Percentiles rank a stretch among this genome's conserved stretches.
Evolutionary conservation across 2,113 vertebrate genomes (phyloP).

Genomic region (Callipepla squamata): DNA sequence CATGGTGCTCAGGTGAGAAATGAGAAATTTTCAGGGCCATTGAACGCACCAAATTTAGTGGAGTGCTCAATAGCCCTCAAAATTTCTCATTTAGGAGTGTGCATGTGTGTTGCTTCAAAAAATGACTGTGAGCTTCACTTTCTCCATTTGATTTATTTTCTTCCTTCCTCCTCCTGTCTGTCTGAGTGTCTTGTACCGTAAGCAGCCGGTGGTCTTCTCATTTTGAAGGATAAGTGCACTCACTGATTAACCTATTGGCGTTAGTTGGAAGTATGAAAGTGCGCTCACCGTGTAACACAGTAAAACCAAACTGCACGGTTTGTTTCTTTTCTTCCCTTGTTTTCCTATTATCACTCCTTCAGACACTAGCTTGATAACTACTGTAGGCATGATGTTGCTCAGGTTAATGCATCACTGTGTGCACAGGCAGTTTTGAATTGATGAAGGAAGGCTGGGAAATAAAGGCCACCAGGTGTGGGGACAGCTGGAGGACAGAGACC

Average conservation of each 20-base stretch:
- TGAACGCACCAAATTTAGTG: slow-evolving; percentile 65
- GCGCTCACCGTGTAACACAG: neutral
- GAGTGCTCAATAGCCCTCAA: slow-evolving; percentile 74
- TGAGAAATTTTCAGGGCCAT: slow-evolving; percentile 77
- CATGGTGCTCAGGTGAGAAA: slow-evolving; percentile 67
- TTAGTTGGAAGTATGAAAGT: neutral
- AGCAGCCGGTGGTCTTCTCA: neutral
- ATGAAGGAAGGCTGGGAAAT: neutral
- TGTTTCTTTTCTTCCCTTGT: neutral
- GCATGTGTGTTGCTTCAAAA: slow-evolving; percentile 63
- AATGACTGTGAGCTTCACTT: slow-evolving; percentile 25
- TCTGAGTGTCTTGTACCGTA: neutral
- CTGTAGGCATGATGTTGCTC: accelerated
- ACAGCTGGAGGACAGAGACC: neutral
- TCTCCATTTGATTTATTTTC: slow-evolving; percentile 39
- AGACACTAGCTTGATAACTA: neutral
- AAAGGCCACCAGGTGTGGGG: neutral
- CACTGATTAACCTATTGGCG: neutral
- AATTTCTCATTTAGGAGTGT: slow-evolving; percentile 77
- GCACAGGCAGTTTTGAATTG: neutral
- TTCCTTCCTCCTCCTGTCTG: neutral
- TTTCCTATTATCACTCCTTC: neutral
- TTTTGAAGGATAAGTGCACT: neutral
- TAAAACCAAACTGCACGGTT: neutral
- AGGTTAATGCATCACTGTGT: neutral